Percentiles rank a stretch among this genome's conserved stretches.
phyloP scores from a whole-genome alignment of 2,888 invertebrate genomes.

The Dendrolimus houi region DNA sequence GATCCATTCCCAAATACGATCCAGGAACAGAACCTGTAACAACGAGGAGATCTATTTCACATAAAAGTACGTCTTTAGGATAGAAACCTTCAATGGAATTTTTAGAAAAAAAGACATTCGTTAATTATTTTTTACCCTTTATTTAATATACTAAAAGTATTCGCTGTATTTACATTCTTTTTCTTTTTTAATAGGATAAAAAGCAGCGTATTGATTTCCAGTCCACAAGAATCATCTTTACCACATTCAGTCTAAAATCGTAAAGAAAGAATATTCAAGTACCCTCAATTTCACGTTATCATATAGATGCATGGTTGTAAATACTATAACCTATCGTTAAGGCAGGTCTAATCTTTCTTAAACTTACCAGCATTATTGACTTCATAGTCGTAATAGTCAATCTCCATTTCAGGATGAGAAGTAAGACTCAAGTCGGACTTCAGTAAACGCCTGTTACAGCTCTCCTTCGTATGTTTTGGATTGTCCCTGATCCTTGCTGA shows the following conservation, averaged over 20 bases:
- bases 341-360: neutral
- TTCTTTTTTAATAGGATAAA: too few relatives aligned
- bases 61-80: neutral
- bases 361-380: constrained; percentile 81
- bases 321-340: too few relatives aligned
- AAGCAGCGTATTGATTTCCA: too few relatives aligned
- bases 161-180: too few relatives aligned
- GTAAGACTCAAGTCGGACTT: constrained; percentile 88
- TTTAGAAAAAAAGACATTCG: too few relatives aligned
- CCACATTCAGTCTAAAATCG: too few relatives aligned
- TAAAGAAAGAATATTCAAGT: too few relatives aligned
- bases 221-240: too few relatives aligned
- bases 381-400: constrained; percentile 93
- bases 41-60: constrained; percentile 13
- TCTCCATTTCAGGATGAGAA: constrained; percentile 86
- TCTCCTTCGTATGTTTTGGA: constrained; percentile 87
- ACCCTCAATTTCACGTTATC: too few relatives aligned
- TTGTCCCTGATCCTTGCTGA: constrained; percentile 81
- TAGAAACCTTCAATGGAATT: neutral
- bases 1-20: constrained; percentile 92
- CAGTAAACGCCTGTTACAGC: constrained; percentile 80
- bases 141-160: too few relatives aligned
- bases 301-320: too few relatives aligned
- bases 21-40: constrained; percentile 85
- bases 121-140: too few relatives aligned